phyloP scores from a whole-genome alignment of 2,888 invertebrate species.

The Torymus auratus region DNA sequence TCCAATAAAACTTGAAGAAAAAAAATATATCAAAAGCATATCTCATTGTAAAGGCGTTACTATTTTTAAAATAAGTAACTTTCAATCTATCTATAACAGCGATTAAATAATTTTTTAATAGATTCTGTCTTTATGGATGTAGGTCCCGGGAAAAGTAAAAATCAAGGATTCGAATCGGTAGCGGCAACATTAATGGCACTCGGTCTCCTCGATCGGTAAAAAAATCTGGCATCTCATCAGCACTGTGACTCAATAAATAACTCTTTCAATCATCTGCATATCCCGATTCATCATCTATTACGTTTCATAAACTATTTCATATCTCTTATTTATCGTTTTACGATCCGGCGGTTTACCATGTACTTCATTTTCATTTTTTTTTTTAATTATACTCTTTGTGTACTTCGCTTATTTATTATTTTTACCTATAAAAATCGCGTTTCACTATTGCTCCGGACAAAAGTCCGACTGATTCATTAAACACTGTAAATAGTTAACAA shows the following conservation, averaged over 20 bases:
- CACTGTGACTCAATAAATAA: conserved; percentile 35
- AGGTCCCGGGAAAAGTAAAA: conserved; percentile 17
- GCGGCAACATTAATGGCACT: conserved; percentile 41
- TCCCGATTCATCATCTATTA: conserved; percentile 50
- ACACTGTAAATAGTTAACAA: conserved; percentile 76
- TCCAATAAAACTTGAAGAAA: not conserved
- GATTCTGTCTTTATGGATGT: not conserved
- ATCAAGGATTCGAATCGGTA: conserved; percentile 25
- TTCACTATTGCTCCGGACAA: conserved; percentile 74
- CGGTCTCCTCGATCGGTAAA: conserved; percentile 46
- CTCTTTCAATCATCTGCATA: conserved; percentile 40
- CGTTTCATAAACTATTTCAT: conserved; percentile 63
- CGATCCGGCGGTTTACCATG: conserved; percentile 48
- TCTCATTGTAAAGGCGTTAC: not conserved
- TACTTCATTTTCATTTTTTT: not conserved
- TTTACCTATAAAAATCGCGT: conserved; percentile 62
- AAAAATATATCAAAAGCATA: not conserved
- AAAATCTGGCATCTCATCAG: conserved; percentile 23
- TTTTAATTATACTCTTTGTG: conserved; percentile 57
- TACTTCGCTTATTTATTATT: conserved; percentile 55
- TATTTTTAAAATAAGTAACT: conserved; percentile 3
- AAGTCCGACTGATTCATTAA: conserved; percentile 71
- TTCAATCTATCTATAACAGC: not conserved
- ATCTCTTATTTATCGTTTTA: conserved; percentile 55
- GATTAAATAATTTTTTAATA: not conserved